Percentiles rank a stretch among this genome's conserved stretches.
phyloP scores from a whole-genome alignment of 2,113 vertebrate genomes.

The Macquaria ambigua region DNA sequence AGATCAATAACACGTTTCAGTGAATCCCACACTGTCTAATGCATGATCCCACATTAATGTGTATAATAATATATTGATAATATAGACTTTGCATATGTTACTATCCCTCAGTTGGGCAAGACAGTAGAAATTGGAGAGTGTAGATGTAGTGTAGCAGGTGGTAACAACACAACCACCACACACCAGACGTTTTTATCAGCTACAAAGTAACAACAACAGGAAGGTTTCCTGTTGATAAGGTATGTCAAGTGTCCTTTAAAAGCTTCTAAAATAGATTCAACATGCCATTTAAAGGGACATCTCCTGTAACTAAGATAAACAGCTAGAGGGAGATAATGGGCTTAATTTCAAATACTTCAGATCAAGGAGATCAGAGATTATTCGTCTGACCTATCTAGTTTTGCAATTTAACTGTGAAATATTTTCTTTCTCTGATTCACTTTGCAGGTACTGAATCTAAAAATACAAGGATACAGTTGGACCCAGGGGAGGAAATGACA shows the following conservation, averaged over 20 bases:
- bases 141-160: not conserved
- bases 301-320: constrained; percentile 42
- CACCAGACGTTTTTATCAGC: constrained; percentile 23
- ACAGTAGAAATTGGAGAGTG: not conserved
- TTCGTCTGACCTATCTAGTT: not conserved
- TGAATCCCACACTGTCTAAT: not conserved
- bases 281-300: constrained; percentile 5
- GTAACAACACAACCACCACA: not conserved
- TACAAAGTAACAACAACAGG: constrained; percentile 22
- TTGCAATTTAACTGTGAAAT: not conserved
- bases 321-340: constrained; percentile 57
- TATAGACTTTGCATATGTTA: not conserved
- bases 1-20: not conserved
- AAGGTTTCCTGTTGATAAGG: constrained; percentile 53
- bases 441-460: constrained; percentile 49
- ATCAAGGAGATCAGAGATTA: not conserved
- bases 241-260: constrained; percentile 47
- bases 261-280: constrained; percentile 61
- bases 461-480: constrained; percentile 1
- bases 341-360: constrained; percentile 13
- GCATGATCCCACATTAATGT: not conserved
- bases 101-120: not conserved
- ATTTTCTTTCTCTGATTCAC: not conserved
- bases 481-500: constrained; percentile 39
- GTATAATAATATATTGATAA: not conserved